Conservation (phyloP, 2,888 invertebrate species). For the Polydrusus cervinus region DNA sequence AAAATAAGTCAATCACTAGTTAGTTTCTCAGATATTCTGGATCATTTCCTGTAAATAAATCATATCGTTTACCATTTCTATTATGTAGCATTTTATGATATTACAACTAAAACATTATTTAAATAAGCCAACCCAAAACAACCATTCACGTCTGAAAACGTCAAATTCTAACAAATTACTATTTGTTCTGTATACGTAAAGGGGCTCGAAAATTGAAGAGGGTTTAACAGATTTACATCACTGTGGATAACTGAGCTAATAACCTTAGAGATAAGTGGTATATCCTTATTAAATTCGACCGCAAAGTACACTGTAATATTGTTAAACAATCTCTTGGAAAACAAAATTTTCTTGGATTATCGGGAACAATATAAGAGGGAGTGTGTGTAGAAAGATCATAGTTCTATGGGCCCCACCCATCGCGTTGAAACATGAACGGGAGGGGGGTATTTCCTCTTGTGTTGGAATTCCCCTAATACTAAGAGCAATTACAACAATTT, state of each 20-base stretch:
- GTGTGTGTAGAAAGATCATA: too few relatives aligned
- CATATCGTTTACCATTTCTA: neutral
- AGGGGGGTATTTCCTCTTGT: too few relatives aligned
- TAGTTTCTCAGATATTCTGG: too few relatives aligned
- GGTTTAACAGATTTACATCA: constrained; percentile 41
- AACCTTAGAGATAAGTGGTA: constrained; percentile 44
- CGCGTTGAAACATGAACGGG: too few relatives aligned
- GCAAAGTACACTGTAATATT: constrained; percentile 3
- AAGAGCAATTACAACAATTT: too few relatives aligned
- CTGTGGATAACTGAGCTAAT: constrained; percentile 34
- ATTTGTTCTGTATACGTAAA: constrained; percentile 36
- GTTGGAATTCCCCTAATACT: too few relatives aligned
- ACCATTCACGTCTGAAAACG: constrained; percentile 37
- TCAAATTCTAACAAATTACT: constrained; percentile 50
- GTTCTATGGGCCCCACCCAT: too few relatives aligned
- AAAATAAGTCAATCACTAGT: too few relatives aligned
- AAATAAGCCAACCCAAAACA: constrained; percentile 10
- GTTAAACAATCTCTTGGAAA: constrained; percentile 6
- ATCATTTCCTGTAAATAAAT: too few relatives aligned
- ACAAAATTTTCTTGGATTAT: neutral
- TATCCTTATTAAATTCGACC: constrained; percentile 22
- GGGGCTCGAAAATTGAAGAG: constrained; percentile 40
- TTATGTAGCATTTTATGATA: constrained; percentile 46
- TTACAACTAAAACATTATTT: constrained; percentile 16
- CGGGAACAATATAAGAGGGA: neutral